Base-by-base conservation (phyloP, 35 echinoderm and acorn worm genomes). In the Amphiura filiformis region DNA sequence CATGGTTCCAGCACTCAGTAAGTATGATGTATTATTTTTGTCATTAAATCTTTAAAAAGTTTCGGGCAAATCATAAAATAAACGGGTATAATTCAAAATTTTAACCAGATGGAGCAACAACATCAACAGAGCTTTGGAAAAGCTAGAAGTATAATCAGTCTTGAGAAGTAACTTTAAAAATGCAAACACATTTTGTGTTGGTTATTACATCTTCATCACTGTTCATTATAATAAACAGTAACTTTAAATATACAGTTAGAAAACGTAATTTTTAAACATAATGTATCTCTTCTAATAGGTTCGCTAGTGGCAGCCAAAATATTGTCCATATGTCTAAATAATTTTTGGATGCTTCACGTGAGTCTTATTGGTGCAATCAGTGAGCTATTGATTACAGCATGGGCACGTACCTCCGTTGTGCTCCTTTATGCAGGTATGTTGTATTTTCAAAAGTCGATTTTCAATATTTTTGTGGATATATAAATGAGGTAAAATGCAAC, bases 1-100 rank as follows among this genome's bases (percentile, higher is more conserved):
- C 57, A 26, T 39, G 13, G 34, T 76, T 30, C 88, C 88, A 23
- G 88, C 81, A 52, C 15, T 84, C 5, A 64, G 88, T 90, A 84
- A 44, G 88, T 83, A 28, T n/a, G n/a, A n/a, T n/a, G n/a, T n/a
- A n/a, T n/a, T n/a, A n/a, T n/a, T n/a, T n/a, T n/a, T 61, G 13
- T 61, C n/a, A 13, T 13, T 61, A 61, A 15, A 61, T 61, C 13
- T 15, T 61, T 15, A 61, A 61, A 61, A 61, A 15, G n/a, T 61
- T 61, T 15, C 56, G n/a, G 56, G 13, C n/a, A 15, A 61, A 15
- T 15, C 56, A 13, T 61, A n/a, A 13, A n/a, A n/a, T 61, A 13
- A 15, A 0, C 17, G n/a, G 26, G 20, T n/a, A 32, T 79, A 15
- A 79, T 15, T 36, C 1, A 17, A 34, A 22, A 17, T 15, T 36